phyloP scores from a whole-genome alignment of 2,113 vertebrate species.

The Dicentrarchus labrax region DNA sequence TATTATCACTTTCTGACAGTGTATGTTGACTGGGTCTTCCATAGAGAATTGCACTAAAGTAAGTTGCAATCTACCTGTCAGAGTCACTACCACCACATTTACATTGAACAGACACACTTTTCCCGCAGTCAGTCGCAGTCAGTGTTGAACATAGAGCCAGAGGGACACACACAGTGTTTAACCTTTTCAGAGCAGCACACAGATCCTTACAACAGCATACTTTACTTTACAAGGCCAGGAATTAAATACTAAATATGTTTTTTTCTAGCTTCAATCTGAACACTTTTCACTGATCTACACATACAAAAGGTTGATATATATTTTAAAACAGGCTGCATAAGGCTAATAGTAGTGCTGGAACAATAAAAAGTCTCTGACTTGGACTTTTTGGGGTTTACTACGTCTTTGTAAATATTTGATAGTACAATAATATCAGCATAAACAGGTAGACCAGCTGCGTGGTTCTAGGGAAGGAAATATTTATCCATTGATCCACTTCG shows the following conservation, averaged over 20 bases:
- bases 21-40: not conserved
- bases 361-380: not conserved
- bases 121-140: constrained; percentile 60
- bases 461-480: not conserved
- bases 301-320: not conserved
- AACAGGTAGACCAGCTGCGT: not conserved
- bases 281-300: constrained; percentile 23
- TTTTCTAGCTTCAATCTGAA: constrained; percentile 46
- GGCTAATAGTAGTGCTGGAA: not conserved
- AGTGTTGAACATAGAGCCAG: constrained; percentile 19
- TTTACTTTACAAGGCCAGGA: constrained; percentile 71
- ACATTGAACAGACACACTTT: constrained; percentile 65
- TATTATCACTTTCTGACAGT: not conserved
- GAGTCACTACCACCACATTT: constrained; percentile 30
- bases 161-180: constrained; percentile 27
- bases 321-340: constrained; percentile 15
- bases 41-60: not conserved
- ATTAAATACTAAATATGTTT: constrained; percentile 32
- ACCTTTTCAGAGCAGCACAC: constrained; percentile 43
- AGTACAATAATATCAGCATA: not conserved
- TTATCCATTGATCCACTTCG: not conserved
- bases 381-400: not conserved
- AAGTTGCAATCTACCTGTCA: constrained; percentile 26
- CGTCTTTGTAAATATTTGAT: constrained; percentile 7
- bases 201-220: constrained; percentile 47